Evolutionary conservation across 2,888 invertebrate genomes (phyloP).

Genomic region (Drosophila lacicola): DNA sequence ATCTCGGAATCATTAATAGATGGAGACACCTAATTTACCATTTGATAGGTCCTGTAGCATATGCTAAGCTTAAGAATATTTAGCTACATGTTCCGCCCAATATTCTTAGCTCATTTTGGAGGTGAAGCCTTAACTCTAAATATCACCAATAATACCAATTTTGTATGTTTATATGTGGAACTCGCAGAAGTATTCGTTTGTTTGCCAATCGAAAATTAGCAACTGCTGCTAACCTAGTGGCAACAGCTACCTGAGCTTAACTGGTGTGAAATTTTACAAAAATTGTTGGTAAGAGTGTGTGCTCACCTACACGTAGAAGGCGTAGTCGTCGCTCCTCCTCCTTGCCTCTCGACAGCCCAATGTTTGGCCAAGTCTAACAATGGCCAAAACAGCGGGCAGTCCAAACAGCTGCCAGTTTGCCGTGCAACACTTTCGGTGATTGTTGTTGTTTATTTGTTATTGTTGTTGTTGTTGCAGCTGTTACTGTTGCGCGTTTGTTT

Average conservation of each 20-base stretch:
- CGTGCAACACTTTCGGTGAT: constrained; percentile 59
- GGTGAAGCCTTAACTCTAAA: background rate
- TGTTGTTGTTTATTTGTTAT: constrained; percentile 30
- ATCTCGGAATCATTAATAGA: too few relatives aligned
- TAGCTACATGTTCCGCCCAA: too few relatives aligned
- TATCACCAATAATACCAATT: background rate
- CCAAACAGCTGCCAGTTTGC: constrained; percentile 63
- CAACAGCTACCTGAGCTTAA: constrained; percentile 15
- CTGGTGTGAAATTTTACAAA: constrained; percentile 19
- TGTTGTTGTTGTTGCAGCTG: constrained; percentile 12
- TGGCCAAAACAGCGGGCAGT: constrained; percentile 47
- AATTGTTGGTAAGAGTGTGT: constrained; percentile 8
- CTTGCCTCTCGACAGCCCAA: constrained; percentile 25
- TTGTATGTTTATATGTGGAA: background rate
- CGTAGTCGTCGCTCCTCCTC: constrained; percentile 6
- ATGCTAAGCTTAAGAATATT: too few relatives aligned
- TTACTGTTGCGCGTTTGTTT: constrained; percentile 53
- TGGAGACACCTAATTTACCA: too few relatives aligned
- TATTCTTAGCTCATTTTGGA: too few relatives aligned
- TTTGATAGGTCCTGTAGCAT: too few relatives aligned
- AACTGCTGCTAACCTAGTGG: constrained; percentile 4
- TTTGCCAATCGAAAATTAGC: constrained; percentile 9
- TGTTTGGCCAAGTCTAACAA: constrained; percentile 65
- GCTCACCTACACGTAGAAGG: constrained; percentile 11
- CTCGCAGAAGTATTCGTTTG: background rate